A percentile compares a stretch with the other conserved stretches of the same genome.
Conservation (phyloP, 64 coral and sea anemone genomes). For the Montipora capricornis region DNA sequence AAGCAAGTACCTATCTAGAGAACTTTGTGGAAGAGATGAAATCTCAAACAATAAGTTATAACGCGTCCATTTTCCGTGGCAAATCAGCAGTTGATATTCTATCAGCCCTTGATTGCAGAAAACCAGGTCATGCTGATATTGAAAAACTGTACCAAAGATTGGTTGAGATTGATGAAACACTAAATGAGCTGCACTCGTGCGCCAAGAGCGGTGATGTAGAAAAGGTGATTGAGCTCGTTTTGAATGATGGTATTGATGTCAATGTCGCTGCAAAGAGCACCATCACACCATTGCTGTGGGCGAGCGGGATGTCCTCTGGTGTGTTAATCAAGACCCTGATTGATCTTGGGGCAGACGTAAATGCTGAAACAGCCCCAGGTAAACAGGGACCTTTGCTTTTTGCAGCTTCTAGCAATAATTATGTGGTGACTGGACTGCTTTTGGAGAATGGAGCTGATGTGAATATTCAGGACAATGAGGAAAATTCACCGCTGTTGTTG, state of each 20-base stretch:
- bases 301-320: too few species aligned
- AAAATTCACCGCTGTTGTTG: not conserved
- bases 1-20: too few species aligned
- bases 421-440: not conserved
- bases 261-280: too few species aligned
- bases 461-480: not conserved
- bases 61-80: too few species aligned
- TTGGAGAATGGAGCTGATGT: not conserved
- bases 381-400: not conserved
- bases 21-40: too few species aligned
- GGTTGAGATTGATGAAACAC: not conserved
- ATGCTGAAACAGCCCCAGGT: not conserved
- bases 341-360: not conserved
- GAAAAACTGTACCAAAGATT: not conserved
- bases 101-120: not conserved
- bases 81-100: too few species aligned
- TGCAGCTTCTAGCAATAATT: not conserved
- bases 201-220: not conserved
- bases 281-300: too few species aligned
- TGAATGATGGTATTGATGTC: too few species aligned
- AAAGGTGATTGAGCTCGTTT: too few species aligned
- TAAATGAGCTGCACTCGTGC: not conserved
- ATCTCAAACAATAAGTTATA: too few species aligned
- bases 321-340: too few species aligned
- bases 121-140: not conserved